A percentile compares a stretch with the other conserved stretches of the same genome.
Evolutionary conservation across 2,113 vertebrate species (phyloP).

Genomic region (Cyphomyrus discorhynchus): DNA sequence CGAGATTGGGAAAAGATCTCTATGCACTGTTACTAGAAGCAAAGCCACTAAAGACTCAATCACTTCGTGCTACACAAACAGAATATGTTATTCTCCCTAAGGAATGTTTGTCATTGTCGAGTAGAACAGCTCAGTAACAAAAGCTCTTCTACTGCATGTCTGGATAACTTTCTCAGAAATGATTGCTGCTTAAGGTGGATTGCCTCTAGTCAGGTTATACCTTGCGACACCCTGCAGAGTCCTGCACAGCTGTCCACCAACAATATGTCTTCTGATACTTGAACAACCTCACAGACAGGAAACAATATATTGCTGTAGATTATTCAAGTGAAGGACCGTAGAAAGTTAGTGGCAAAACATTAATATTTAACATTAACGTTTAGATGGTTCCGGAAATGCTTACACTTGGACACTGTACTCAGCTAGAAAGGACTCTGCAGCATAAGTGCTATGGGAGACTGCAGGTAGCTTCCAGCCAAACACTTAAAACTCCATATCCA

Average conservation of each 20-base stretch:
- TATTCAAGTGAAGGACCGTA: not conserved
- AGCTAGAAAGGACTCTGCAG: not conserved
- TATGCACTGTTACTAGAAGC: not conserved
- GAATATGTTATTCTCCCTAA: not conserved
- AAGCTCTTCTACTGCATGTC: not conserved
- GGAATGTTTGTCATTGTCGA: not conserved
- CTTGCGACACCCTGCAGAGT: not conserved
- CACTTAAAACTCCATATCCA: not conserved
- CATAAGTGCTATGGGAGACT: not conserved
- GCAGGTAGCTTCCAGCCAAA: not conserved
- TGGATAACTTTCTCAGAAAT: not conserved
- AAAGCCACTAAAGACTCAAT: not conserved
- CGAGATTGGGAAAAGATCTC: not conserved
- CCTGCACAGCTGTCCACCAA: not conserved
- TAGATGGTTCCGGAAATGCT: not conserved
- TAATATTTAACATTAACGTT: not conserved
- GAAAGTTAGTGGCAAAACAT: not conserved
- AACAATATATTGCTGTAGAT: not conserved
- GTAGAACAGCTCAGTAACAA: not conserved
- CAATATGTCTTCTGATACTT: not conserved
- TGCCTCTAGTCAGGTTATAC: not conserved
- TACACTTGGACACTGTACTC: not conserved
- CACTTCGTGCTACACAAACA: not conserved
- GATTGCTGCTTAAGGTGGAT: not conserved
- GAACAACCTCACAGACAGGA: not conserved